Evolutionary conservation across 2,113 vertebrate species (phyloP).

Genomic region (Gallinago media): DNA sequence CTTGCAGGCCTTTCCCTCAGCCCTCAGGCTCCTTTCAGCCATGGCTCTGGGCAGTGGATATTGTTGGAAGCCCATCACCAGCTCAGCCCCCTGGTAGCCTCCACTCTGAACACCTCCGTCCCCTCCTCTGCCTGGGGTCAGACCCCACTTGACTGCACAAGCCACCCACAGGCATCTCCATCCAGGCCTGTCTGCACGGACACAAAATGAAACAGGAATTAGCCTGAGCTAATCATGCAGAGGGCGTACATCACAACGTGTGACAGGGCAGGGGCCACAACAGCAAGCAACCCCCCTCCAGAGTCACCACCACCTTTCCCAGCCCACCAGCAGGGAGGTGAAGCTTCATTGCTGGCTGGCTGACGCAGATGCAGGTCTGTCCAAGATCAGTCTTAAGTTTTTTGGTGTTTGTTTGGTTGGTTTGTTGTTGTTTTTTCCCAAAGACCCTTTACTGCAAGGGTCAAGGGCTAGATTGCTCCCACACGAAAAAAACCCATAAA

Average conservation of each 20-base stretch:
- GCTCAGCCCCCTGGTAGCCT: neutral
- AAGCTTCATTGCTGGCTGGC: neutral
- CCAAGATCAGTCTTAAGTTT: neutral
- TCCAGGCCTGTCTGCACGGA: neutral
- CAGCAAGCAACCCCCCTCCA: neutral
- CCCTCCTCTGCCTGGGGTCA: neutral
- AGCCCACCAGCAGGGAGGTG: neutral
- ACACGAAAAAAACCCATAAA: neutral
- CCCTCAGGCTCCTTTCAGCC: neutral
- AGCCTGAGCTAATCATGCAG: neutral
- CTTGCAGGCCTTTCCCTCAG: neutral
- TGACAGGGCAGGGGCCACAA: no score
- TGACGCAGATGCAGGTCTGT: neutral
- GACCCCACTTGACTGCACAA: neutral
- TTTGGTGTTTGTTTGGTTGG: no score
- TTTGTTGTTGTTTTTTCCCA: neutral
- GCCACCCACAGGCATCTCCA: neutral
- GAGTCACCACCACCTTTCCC: neutral
- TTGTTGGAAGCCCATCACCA: neutral
- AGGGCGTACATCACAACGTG: neutral
- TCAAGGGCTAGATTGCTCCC: neutral
- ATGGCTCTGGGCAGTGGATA: neutral
- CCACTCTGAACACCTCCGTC: neutral
- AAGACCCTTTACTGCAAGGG: neutral
- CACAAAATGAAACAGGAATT: accelerated